Evolutionary conservation across 1,140 invertebrate genomes (phyloP).

Genomic region (Trialeurodes vaporariorum): DNA sequence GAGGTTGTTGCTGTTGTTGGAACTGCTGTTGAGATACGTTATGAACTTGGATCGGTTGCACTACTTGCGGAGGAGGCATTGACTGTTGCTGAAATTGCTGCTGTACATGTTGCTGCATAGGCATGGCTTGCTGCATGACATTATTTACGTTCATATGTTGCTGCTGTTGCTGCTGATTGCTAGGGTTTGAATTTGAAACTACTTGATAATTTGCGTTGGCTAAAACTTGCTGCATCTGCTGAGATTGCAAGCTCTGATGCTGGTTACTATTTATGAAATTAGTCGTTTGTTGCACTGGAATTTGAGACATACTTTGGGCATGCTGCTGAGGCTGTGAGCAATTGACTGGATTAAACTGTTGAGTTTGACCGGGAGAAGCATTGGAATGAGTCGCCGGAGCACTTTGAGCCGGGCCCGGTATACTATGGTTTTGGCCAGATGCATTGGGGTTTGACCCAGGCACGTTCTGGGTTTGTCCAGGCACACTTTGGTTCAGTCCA

Average conservation of each 20-base stretch:
- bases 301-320: slow-evolving; percentile 31
- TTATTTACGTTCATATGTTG: slow-evolving; percentile 2
- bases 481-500: background rate
- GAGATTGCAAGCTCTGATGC: slow-evolving; percentile 40
- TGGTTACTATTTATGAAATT: slow-evolving; percentile 17
- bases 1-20: slow-evolving; percentile 36
- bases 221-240: slow-evolving; percentile 42
- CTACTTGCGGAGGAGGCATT: slow-evolving; percentile 37
- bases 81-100: slow-evolving; percentile 36
- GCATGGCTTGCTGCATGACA: slow-evolving; percentile 31
- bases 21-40: slow-evolving; percentile 35
- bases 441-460: background rate
- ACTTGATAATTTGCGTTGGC: slow-evolving; percentile 30
- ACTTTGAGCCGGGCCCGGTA: background rate
- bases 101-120: slow-evolving; percentile 33
- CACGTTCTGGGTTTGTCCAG: background rate
- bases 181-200: slow-evolving; percentile 28
- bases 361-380: slow-evolving; percentile 29
- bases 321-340: slow-evolving; percentile 35
- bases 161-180: slow-evolving; percentile 14
- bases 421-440: background rate
- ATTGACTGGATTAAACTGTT: slow-evolving; percentile 23
- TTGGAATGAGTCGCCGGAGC: slow-evolving; percentile 2
- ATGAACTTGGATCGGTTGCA: slow-evolving; percentile 38
- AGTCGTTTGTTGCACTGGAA: slow-evolving; percentile 30